Percentiles rank a stretch among this genome's conserved stretches.
Conservation (phyloP, 92 coral and sea anemone species). For the Parazoanthus darwini region DNA sequence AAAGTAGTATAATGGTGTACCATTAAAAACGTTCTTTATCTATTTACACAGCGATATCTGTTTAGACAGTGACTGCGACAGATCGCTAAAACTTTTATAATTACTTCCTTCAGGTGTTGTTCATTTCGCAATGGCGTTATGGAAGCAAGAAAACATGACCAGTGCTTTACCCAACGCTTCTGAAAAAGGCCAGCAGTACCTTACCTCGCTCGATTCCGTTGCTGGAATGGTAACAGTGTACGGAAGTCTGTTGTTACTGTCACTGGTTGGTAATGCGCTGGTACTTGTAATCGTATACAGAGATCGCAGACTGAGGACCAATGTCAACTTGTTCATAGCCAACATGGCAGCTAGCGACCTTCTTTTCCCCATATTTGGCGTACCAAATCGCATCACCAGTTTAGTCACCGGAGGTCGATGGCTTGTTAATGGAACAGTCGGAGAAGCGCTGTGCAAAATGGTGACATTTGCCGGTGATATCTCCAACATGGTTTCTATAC, state of each 20-base stretch:
- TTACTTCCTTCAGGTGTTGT: not conserved
- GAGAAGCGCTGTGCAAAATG: slow-evolving; percentile 28
- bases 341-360: slow-evolving; percentile 41
- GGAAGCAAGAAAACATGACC: slow-evolving; percentile 4
- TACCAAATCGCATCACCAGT: slow-evolving; percentile 26
- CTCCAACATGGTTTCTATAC: slow-evolving; percentile 19
- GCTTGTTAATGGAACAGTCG: slow-evolving; percentile 17
- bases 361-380: slow-evolving; percentile 14
- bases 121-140: slow-evolving; percentile 6
- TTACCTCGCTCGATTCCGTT: not conserved
- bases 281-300: slow-evolving; percentile 22
- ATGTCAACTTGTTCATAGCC: slow-evolving; percentile 37
- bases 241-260: slow-evolving; percentile 2
- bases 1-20: not conserved
- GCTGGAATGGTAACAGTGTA: slow-evolving; percentile 4
- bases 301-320: slow-evolving; percentile 38
- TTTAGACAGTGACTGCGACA: slow-evolving; percentile 15
- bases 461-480: slow-evolving; percentile 31
- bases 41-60: slow-evolving; percentile 5
- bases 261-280: slow-evolving; percentile 9
- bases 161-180: not conserved
- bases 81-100: not conserved
- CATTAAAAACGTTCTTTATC: not conserved
- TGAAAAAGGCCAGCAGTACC: not conserved
- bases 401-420: slow-evolving; percentile 9